These are phyloP conservation scores for Chloroceryle amazona DNA, from an alignment of 2,797 vertebrate genomes.

Conservation along the genomic window DNA sequence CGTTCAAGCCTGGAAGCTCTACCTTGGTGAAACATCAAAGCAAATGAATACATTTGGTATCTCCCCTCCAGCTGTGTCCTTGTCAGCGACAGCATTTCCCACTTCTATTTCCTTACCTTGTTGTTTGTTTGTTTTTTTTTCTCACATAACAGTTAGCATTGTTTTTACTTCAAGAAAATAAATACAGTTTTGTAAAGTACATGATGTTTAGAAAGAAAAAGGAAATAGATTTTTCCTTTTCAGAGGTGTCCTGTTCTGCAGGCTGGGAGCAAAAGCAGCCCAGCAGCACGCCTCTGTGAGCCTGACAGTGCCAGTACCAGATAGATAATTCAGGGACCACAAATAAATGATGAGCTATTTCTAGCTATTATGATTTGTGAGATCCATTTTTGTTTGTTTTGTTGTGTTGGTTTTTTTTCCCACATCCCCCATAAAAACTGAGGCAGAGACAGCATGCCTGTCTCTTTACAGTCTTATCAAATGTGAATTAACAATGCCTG, in stretches of 20 bases:
- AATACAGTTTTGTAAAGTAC: not conserved
- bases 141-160: not conserved
- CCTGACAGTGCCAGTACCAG: not conserved
- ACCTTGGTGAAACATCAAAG: not conserved
- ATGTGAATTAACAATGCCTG: not conserved
- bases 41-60: not conserved
- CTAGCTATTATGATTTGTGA: not conserved
- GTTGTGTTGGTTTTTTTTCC: not conserved
- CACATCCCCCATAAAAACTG: not conserved
- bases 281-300: not conserved
- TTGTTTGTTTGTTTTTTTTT: not conserved
- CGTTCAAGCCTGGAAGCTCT: not conserved
- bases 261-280: not conserved
- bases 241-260: not conserved
- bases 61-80: not conserved
- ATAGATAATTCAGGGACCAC: not conserved
- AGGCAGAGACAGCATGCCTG: not conserved
- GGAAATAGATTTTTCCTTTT: not conserved
- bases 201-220: not conserved
- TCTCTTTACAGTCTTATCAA: not conserved
- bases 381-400: not conserved
- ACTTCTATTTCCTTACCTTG: not conserved
- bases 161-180: not conserved
- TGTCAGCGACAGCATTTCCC: not conserved
- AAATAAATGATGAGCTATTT: conserved; percentile 12